These are phyloP conservation scores for Procambarus virginalis DNA, from an alignment of 1,140 invertebrate genomes.

Conservation along the genomic window DNA sequence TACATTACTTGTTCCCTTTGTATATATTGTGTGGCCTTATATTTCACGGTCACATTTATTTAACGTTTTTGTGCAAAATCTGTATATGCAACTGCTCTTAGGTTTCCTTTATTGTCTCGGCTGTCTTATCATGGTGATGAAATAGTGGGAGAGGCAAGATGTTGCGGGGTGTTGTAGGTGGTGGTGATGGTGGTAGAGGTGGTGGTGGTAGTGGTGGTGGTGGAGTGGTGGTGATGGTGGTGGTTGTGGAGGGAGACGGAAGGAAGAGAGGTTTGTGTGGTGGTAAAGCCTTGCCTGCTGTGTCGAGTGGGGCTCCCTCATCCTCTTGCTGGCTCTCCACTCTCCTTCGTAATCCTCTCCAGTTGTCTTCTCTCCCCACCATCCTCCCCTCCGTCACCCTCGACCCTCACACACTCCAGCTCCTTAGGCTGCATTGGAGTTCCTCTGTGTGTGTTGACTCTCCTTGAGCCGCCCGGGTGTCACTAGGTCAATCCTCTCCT, in stretches of 20 bases:
- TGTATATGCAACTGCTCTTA: too few species aligned
- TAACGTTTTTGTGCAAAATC: too few species aligned
- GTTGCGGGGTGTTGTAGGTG: not conserved
- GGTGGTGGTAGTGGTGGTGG: not conserved
- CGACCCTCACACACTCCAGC: not conserved
- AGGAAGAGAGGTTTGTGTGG: too few species aligned
- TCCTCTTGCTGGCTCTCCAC: not conserved
- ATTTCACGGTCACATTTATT: too few species aligned
- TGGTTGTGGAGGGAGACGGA: not conserved
- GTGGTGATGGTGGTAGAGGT: not conserved
- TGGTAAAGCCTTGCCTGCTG: too few species aligned
- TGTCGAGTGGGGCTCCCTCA: not conserved
- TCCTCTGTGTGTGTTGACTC: not conserved
- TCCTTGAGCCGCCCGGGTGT: not conserved
- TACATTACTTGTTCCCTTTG: too few species aligned
- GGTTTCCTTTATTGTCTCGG: too few species aligned
- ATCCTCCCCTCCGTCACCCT: not conserved
- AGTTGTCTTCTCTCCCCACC: not conserved
- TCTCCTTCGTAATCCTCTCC: not conserved
- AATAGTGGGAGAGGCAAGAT: not conserved
- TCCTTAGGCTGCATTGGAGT: not conserved
- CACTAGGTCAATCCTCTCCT: not conserved
- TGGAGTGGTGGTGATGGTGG: not conserved
- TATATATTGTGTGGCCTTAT: too few species aligned
- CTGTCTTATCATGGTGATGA: too few species aligned